Conservation (phyloP, 2,113 vertebrate genomes). For the Burhinus oedicnemus region DNA sequence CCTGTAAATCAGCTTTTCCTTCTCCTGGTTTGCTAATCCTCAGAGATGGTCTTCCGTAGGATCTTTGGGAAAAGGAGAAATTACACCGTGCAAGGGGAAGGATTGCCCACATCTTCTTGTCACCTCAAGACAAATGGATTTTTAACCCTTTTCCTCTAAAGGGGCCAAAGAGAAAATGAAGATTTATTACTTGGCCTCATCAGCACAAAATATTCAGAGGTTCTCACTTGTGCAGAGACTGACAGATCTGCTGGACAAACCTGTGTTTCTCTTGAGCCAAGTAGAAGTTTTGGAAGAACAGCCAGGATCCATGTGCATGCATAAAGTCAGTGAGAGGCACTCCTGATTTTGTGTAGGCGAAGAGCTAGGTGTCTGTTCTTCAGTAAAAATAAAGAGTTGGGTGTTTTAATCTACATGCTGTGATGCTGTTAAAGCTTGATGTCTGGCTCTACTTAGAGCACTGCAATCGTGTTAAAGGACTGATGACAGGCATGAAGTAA, state of each 20-base stretch:
- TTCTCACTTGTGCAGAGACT: background rate
- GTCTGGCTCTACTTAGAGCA: conserved; percentile 36
- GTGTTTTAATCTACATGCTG: conserved; percentile 21
- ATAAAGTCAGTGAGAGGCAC: background rate
- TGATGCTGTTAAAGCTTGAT: conserved; percentile 19
- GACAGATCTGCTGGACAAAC: background rate
- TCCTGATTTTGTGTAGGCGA: background rate
- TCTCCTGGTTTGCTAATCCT: background rate
- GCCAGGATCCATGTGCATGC: background rate
- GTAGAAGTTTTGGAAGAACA: background rate
- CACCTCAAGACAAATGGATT: background rate
- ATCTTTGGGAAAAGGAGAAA: background rate
- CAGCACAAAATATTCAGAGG: background rate
- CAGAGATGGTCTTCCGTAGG: background rate
- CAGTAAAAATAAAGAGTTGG: conserved; percentile 9
- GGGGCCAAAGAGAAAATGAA: background rate
- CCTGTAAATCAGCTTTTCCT: background rate
- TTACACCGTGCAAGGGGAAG: background rate
- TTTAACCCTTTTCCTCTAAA: background rate
- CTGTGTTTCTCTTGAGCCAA: background rate
- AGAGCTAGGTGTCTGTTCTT: background rate
- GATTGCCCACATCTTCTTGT: background rate
- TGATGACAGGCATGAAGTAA: conserved; percentile 60
- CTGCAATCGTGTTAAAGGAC: conserved; percentile 35
- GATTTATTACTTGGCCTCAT: background rate